Percentiles rank a stretch among this genome's conserved stretches.
phyloP scores from a whole-genome alignment of 2,888 invertebrate genomes.

The Labia minor region DNA sequence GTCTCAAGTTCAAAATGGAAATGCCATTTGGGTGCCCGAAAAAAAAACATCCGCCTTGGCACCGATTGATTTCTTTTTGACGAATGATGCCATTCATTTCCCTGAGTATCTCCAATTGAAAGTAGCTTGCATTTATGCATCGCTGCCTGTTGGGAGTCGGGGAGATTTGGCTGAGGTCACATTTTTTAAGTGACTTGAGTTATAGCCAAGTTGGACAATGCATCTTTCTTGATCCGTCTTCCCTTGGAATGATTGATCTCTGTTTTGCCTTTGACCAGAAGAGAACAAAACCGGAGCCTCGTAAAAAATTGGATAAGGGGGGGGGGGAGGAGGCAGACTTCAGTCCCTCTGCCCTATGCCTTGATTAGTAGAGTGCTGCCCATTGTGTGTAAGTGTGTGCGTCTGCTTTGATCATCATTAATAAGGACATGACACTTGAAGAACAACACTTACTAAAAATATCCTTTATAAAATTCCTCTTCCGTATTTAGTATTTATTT shows the following conservation, averaged over 20 bases:
- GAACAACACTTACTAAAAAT: neutral
- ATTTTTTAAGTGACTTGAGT: slow-evolving; percentile 4
- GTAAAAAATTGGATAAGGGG: slow-evolving; percentile 13
- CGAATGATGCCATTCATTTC: neutral
- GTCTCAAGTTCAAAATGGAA: neutral
- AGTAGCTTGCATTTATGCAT: neutral
- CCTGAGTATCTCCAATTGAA: neutral
- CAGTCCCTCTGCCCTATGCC: neutral
- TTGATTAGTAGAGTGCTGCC: slow-evolving; percentile 1
- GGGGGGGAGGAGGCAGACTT: neutral
- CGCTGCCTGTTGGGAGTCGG: neutral
- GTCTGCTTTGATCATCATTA: neutral
- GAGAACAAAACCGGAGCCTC: neutral
- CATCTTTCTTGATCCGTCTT: neutral
- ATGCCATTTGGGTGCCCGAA: neutral
- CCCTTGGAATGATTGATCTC: slow-evolving; percentile 8
- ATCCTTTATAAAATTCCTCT: neutral
- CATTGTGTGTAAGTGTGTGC: too few relatives aligned
- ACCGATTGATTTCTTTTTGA: neutral
- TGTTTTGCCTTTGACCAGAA: slow-evolving; percentile 2
- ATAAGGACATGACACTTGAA: slow-evolving; percentile 5
- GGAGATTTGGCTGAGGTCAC: neutral
- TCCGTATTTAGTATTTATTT: too few relatives aligned
- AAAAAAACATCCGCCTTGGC: neutral
- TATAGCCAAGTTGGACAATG: slow-evolving; percentile 2